Percentiles rank a stretch among this genome's conserved stretches.
Conservation (phyloP, 1,140 invertebrate species). For the Pseudomyrmex pallidus region DNA sequence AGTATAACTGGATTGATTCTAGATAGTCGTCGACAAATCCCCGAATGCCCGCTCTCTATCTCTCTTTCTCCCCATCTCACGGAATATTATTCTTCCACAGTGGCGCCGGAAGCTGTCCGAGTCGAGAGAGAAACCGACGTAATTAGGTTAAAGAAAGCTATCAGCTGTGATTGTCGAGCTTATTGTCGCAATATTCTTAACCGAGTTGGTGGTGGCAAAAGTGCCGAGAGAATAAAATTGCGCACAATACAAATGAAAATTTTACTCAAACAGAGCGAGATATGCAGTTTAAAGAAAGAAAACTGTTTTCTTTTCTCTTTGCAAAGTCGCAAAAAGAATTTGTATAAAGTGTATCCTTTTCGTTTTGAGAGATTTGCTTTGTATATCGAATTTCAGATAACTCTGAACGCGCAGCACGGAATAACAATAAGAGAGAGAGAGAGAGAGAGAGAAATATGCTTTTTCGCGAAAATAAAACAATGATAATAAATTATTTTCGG, state of each 20-base stretch:
- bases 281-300: too few relatives aligned
- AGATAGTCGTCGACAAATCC: conserved; percentile 79
- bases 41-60: conserved; percentile 57
- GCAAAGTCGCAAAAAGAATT: too few relatives aligned
- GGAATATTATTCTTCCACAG: conserved; percentile 69
- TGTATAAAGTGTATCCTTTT: too few relatives aligned
- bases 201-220: neutral
- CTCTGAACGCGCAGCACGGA: too few relatives aligned
- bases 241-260: too few relatives aligned
- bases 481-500: conserved; percentile 34
- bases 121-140: neutral
- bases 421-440: neutral
- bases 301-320: too few relatives aligned
- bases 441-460: neutral
- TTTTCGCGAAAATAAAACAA: neutral
- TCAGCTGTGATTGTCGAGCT: neutral
- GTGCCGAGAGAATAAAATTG: too few relatives aligned
- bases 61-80: neutral
- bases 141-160: neutral
- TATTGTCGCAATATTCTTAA: neutral
- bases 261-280: too few relatives aligned
- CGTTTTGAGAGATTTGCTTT: too few relatives aligned
- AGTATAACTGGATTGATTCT: conserved; percentile 78
- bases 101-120: conserved; percentile 45
- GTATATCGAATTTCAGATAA: too few relatives aligned